Conservation (phyloP, 2,888 invertebrate species). For the Hirtodrosophila duncani region DNA sequence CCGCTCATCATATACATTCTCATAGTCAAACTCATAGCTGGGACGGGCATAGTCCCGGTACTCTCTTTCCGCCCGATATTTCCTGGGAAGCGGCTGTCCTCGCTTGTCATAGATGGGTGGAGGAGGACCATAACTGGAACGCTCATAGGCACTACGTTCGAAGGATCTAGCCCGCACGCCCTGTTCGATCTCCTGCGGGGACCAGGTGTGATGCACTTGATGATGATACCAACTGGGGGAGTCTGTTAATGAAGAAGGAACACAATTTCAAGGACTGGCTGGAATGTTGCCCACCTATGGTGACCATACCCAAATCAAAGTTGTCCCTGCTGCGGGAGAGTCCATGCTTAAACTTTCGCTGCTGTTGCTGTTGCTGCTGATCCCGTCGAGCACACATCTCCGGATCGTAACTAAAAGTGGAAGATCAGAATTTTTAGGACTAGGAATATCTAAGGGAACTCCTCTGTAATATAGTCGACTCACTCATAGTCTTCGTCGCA, state of each 20-base stretch:
- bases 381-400: constrained; percentile 73
- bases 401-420: constrained; percentile 74
- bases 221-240: constrained; percentile 77
- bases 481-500: constrained; percentile 87
- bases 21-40: constrained; percentile 75
- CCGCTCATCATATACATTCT: constrained; percentile 76
- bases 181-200: constrained; percentile 77
- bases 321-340: constrained; percentile 77
- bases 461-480: constrained; percentile 71
- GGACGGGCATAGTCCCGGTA: constrained; percentile 77
- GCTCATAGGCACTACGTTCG: constrained; percentile 77
- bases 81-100: constrained; percentile 62
- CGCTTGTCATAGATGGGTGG: constrained; percentile 78
- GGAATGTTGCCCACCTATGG: neutral
- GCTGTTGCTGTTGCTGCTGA: constrained; percentile 53
- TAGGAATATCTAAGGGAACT: neutral
- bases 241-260: constrained; percentile 59
- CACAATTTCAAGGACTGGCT: rapidly evolving
- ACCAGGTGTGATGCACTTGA: constrained; percentile 76
- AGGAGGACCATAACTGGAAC: constrained; percentile 78
- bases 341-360: constrained; percentile 74
- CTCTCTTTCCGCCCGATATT: constrained; percentile 52
- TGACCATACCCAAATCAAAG: constrained; percentile 74
- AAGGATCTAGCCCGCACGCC: constrained; percentile 75
- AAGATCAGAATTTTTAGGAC: neutral